Percentiles rank a stretch among this genome's conserved stretches.
phyloP scores from a whole-genome alignment of 2,113 vertebrate species.

The Halichoeres trimaculatus region DNA sequence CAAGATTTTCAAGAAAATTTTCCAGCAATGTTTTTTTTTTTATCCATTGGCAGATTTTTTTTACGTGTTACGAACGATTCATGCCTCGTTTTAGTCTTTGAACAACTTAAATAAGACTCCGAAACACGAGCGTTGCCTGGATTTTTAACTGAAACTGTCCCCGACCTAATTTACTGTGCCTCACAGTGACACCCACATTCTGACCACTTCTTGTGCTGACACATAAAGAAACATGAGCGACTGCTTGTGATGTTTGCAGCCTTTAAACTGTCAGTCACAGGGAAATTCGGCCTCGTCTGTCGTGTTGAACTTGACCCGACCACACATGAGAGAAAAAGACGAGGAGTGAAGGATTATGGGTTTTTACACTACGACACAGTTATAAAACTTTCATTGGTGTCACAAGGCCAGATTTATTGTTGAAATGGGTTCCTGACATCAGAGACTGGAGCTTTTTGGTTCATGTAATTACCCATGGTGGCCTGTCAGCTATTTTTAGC shows the following conservation, averaged over 20 bases:
- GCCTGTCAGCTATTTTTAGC: slow-evolving; percentile 43
- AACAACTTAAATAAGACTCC: too few species aligned
- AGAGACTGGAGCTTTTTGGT: slow-evolving; percentile 45
- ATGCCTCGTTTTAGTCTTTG: too few species aligned
- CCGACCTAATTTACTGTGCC: slow-evolving; percentile 18
- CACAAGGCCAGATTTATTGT: slow-evolving; percentile 47
- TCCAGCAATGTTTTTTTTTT: too few species aligned
- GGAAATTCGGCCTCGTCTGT: slow-evolving; percentile 81
- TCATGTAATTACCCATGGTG: slow-evolving; percentile 46
- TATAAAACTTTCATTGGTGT: slow-evolving; percentile 49
- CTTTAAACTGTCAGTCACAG: slow-evolving; percentile 70
- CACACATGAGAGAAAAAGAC: slow-evolving; percentile 75
- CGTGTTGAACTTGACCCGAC: slow-evolving; percentile 86
- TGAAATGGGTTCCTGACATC: slow-evolving; percentile 53
- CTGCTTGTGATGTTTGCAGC: slow-evolving; percentile 57
- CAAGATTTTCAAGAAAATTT: too few species aligned
- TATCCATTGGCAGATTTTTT: too few species aligned
- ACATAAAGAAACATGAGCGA: slow-evolving; percentile 40
- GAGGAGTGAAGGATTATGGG: slow-evolving; percentile 19
- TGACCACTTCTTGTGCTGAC: slow-evolving; percentile 29
- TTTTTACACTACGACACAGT: slow-evolving; percentile 37
- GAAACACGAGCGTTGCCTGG: too few species aligned
- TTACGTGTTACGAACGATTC: too few species aligned
- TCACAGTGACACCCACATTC: slow-evolving; percentile 32
- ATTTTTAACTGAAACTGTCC: slow-evolving; percentile 13